Percentiles rank a stretch among this genome's conserved stretches.
Evolutionary conservation across 2,797 vertebrate species (phyloP).

Genomic region (Notamacropus eugenii): DNA sequence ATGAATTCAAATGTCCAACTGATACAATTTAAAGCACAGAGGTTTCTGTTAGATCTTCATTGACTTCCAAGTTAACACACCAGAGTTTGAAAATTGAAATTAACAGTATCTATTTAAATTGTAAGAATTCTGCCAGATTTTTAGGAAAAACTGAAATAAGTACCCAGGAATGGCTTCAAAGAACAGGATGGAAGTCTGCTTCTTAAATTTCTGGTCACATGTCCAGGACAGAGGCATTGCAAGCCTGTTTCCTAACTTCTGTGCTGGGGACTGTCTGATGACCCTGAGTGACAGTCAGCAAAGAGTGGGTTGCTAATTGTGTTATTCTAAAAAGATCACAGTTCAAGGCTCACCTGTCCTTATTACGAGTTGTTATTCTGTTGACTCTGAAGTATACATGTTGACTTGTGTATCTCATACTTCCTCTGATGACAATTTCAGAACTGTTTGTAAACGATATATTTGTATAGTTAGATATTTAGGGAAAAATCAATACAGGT

Average conservation of each 20-base stretch:
- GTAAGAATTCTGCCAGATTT: background rate
- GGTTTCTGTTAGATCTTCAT: background rate
- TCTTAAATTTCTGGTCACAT: fast-evolving
- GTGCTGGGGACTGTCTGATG: background rate
- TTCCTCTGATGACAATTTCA: background rate
- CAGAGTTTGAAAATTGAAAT: background rate
- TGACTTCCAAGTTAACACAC: background rate
- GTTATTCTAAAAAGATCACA: background rate
- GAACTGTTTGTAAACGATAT: slow-evolving; percentile 24
- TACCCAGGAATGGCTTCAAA: background rate
- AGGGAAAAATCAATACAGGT: slow-evolving; percentile 58
- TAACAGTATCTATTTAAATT: background rate
- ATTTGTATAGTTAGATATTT: slow-evolving; percentile 66
- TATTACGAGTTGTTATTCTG: background rate
- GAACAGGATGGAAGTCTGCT: background rate
- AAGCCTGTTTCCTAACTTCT: background rate
- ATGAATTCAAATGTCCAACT: background rate
- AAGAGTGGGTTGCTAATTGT: background rate
- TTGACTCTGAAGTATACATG: fast-evolving
- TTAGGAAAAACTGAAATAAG: background rate
- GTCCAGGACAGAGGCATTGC: fast-evolving
- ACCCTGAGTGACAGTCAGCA: background rate
- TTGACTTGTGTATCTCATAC: background rate
- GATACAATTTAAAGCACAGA: background rate
- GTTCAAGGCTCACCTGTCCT: background rate